Percentiles rank a stretch among this genome's conserved stretches.
phyloP scores from a whole-genome alignment of 1,140 invertebrate species.

The Zeugodacus cucurbitae region DNA sequence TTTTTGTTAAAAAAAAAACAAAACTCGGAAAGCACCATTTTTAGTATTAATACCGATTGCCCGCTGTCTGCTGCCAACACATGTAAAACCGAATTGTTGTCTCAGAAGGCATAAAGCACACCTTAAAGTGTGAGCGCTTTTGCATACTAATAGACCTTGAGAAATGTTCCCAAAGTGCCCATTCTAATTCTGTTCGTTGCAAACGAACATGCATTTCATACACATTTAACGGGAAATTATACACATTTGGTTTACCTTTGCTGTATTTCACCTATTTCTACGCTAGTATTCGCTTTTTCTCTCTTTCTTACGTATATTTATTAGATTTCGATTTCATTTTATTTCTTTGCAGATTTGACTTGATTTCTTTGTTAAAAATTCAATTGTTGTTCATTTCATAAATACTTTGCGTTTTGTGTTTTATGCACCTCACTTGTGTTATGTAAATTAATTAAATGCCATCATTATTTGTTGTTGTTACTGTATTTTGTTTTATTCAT shows the following conservation, averaged over 20 bases:
- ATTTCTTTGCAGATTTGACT: neutral
- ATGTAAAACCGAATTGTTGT: too few relatives aligned
- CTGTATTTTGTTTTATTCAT: conserved; percentile 14
- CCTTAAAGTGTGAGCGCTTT: too few relatives aligned
- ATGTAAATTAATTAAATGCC: conserved; percentile 31
- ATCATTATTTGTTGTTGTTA: conserved; percentile 35
- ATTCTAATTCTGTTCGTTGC: too few relatives aligned
- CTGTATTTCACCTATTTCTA: neutral
- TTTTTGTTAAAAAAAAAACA: too few relatives aligned
- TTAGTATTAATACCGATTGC: neutral
- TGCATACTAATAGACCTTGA: too few relatives aligned
- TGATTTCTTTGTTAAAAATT: neutral
- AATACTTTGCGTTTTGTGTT: neutral
- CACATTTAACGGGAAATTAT: too few relatives aligned
- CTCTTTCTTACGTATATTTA: conserved; percentile 1
- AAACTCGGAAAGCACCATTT: neutral
- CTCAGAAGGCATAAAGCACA: too few relatives aligned
- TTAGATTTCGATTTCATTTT: neutral
- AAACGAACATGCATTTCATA: too few relatives aligned
- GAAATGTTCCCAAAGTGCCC: too few relatives aligned
- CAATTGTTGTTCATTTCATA: neutral
- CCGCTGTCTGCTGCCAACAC: neutral
- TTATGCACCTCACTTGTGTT: neutral
- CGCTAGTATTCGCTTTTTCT: neutral
- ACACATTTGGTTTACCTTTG: neutral